Percentiles rank a stretch among this genome's conserved stretches.
Conservation (phyloP, 2,888 invertebrate genomes). For the Dryomyza anilis region DNA sequence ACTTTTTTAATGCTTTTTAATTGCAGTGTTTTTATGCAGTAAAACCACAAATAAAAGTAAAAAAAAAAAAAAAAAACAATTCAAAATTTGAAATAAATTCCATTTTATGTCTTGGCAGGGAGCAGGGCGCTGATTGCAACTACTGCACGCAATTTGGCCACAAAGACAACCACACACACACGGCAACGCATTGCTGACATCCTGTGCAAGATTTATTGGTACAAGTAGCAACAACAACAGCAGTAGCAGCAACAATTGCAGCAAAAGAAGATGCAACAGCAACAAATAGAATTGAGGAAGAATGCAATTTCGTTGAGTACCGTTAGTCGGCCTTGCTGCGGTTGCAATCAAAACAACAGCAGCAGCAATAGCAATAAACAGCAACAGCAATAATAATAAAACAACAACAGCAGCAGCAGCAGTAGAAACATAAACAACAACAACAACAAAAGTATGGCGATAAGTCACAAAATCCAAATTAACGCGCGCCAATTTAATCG, state of each 20-base stretch:
- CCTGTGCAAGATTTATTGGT: too few relatives aligned
- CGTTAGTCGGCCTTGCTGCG: constrained; percentile 29
- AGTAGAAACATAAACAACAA: background rate
- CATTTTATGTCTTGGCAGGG: too few relatives aligned
- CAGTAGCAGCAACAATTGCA: background rate
- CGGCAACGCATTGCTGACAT: background rate
- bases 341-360: constrained; percentile 32
- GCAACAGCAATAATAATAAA: constrained; percentile 48
- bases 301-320: constrained; percentile 30
- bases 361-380: constrained; percentile 34
- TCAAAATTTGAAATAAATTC: too few relatives aligned
- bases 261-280: background rate
- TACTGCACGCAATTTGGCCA: background rate
- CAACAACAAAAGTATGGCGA: background rate
- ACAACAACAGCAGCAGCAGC: constrained; percentile 34
- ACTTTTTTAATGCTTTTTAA: too few relatives aligned
- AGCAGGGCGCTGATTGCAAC: too few relatives aligned
- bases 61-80: too few relatives aligned
- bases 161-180: background rate
- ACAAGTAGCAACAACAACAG: background rate
- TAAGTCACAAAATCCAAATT: constrained; percentile 26
- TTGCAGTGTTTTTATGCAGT: too few relatives aligned
- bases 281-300: background rate
- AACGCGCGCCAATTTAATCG: constrained; percentile 32
- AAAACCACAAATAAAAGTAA: too few relatives aligned